Evolutionary conservation across 2,113 vertebrate species (phyloP).

Genomic region (Aviceda subcristata): DNA sequence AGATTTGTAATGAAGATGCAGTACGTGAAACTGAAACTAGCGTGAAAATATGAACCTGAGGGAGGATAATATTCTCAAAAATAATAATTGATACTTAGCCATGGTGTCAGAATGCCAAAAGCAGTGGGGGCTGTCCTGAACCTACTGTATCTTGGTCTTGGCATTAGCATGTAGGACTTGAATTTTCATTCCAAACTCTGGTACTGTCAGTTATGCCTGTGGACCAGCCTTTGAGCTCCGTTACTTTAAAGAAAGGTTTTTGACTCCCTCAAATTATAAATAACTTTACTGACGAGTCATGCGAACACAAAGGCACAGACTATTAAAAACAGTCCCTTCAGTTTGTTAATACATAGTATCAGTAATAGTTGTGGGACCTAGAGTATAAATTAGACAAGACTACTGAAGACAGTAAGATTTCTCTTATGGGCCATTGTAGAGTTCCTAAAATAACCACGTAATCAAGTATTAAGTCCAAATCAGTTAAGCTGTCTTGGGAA

Average conservation of each 20-base stretch:
- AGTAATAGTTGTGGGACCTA: background rate
- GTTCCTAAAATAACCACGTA: background rate
- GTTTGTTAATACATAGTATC: background rate
- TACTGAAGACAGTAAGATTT: background rate
- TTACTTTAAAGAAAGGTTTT: background rate
- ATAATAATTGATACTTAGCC: background rate
- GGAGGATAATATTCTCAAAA: background rate
- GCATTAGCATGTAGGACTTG: background rate
- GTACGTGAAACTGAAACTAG: background rate
- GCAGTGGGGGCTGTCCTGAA: background rate
- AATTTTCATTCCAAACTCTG: background rate
- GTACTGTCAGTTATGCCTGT: background rate
- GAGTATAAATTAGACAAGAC: background rate
- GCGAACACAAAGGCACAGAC: background rate
- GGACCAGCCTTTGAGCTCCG: background rate
- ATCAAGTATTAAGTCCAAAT: background rate
- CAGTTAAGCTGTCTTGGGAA: background rate
- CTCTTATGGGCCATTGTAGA: background rate
- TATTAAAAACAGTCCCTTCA: background rate
- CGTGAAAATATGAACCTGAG: background rate
- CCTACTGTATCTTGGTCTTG: background rate
- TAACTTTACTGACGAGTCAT: background rate
- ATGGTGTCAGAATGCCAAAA: background rate
- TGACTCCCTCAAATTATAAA: background rate
- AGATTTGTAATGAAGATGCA: background rate